Evolutionary conservation across 2,888 invertebrate species (phyloP), one percentile per base, ranked within the genome.

Genomic region (Dryocosmus kuriphilus): DNA sequence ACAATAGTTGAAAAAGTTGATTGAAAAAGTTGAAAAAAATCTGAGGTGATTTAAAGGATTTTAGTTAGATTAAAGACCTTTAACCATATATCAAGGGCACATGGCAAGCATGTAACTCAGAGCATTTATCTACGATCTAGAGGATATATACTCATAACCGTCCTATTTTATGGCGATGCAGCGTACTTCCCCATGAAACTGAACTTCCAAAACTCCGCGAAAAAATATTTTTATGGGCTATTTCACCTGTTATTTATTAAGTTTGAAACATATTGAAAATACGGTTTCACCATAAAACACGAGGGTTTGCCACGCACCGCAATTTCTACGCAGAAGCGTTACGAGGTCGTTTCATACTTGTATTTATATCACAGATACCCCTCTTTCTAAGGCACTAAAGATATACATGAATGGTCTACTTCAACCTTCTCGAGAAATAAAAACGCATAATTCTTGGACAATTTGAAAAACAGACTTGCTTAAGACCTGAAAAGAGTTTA

Each of bases 181-280:
- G 24, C 24, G 11, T 30, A 67, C 19, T 67, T 27, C 27, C 16
- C 41, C 22, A 8, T 27, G 27, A 46, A 30, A 67, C 27, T 67
- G 30, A 9, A 46, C 67, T 27, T 67, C 27, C 30, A 46, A 67
- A 67, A 67, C 16, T 46, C 19, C 67, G 19, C 46, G n/a, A n/a
- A n/a, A n/a, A 30, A 67, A 67, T 51, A 67, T 67, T 67, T 46
- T 46, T 41, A 67, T 46, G 41, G 46, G 19, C 27, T 11, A 46
- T 67, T 67, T 30, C 11, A 11, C 19, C 19, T 9, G 8, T 4
- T 46, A 19, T 41, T 67, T 24, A 41, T 41, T 11, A 67, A 38
- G 16, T 67, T 35, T 38, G 24, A 65, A 41, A 65, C 24, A 65
- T 41, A 65, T 65, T 65, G 65, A 9, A 65, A 38, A 65, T 38